A percentile compares a stretch with the other conserved stretches of the same genome.
These are phyloP conservation scores for Drosophila acutilabella DNA, from an alignment of 2,888 invertebrate species.

Conservation along the genomic window DNA sequence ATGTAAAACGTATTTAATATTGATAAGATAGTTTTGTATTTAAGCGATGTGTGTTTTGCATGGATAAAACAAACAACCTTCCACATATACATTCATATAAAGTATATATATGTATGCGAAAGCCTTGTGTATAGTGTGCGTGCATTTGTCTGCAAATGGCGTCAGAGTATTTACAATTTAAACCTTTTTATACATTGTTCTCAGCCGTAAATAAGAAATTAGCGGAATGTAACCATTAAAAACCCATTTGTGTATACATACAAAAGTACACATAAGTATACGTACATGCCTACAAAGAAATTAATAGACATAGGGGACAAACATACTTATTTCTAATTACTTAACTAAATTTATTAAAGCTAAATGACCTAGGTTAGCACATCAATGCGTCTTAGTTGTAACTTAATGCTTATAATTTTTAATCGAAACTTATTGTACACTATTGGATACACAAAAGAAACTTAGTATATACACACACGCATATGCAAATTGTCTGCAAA, in stretches of 20 bases:
- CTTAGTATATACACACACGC: constrained; percentile 3
- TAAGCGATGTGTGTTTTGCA: constrained; percentile 3
- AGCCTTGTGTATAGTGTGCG: neutral
- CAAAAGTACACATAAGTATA: neutral
- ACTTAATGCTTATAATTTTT: neutral
- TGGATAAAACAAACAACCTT: neutral
- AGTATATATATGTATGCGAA: too few species aligned
- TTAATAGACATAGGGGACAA: constrained; percentile 1
- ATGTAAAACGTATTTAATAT: neutral
- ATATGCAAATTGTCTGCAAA: constrained; percentile 17
- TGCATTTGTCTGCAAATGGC: neutral
- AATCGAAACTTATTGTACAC: constrained; percentile 1
- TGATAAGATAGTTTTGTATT: neutral
- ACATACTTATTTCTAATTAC: constrained; percentile 1
- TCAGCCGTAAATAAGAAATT: neutral
- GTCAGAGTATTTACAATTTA: neutral
- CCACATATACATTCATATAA: neutral
- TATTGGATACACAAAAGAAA: constrained; percentile 1
- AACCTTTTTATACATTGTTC: neutral
- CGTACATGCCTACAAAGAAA: constrained; percentile 10
- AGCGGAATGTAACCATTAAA: constrained; percentile 25
- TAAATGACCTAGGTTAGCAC: neutral
- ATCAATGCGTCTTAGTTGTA: neutral
- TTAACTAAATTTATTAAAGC: neutral
- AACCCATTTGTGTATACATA: constrained; percentile 7